Conservation (phyloP, 2,888 invertebrate genomes). For the Tetragonula carbonaria region DNA sequence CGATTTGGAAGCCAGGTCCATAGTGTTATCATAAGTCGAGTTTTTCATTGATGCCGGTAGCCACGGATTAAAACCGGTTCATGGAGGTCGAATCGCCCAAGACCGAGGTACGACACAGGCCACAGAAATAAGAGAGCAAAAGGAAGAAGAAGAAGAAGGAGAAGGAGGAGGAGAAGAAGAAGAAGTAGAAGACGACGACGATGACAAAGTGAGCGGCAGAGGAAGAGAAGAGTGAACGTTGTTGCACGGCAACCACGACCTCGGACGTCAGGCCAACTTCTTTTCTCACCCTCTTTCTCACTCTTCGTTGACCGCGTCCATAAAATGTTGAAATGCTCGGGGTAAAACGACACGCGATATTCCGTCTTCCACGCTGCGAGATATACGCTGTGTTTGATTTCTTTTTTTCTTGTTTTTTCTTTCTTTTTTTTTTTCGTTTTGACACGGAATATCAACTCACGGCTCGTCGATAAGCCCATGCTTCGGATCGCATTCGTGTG, state of each 20-base stretch:
- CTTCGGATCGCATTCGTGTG: conserved; percentile 21
- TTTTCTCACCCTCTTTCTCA: conserved; percentile 29
- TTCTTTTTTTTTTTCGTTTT: conserved; percentile 34
- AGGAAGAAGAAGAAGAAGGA: background rate
- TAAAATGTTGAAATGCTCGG: conserved; percentile 79
- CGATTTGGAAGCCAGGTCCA: conserved; percentile 41
- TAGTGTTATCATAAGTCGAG: conserved; percentile 78
- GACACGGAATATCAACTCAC: conserved; percentile 47
- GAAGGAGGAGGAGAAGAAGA: background rate
- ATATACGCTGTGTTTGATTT: conserved; percentile 36
- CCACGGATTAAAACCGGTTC: conserved; percentile 78
- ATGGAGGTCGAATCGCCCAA: conserved; percentile 63
- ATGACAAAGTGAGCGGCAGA: conserved; percentile 9
- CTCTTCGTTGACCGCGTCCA: conserved; percentile 65
- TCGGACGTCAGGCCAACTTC: conserved; percentile 47
- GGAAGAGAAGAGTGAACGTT: conserved; percentile 39
- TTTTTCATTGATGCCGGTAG: conserved; percentile 81
- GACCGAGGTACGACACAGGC: conserved; percentile 40
- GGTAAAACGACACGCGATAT: conserved; percentile 73
- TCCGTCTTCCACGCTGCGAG: conserved; percentile 57
- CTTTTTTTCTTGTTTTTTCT: conserved; percentile 29
- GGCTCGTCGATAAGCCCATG: conserved; percentile 56
- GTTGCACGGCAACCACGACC: conserved; percentile 58
- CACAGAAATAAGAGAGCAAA: conserved; percentile 33
- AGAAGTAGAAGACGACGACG: background rate